phyloP scores from a whole-genome alignment of 2,113 vertebrate species.

The Gymnocephalus cernua region DNA sequence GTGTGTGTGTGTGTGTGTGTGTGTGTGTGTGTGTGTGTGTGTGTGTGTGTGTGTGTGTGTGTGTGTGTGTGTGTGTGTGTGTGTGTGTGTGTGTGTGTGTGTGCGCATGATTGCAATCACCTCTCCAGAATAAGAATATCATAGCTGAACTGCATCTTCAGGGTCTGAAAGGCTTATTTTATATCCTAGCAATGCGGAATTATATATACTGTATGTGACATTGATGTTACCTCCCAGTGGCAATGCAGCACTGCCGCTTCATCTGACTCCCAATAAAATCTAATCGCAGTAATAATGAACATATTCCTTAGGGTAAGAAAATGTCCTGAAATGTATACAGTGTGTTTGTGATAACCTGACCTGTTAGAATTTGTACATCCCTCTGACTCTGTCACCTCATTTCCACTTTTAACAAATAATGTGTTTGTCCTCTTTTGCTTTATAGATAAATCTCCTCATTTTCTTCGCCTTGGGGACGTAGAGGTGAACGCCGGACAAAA shows the following conservation, averaged over 20 bases:
- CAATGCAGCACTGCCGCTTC: slow-evolving; percentile 28
- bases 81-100: too few species aligned
- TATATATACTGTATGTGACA: slow-evolving; percentile 46
- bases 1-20: slow-evolving; percentile 47
- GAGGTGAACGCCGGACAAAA: slow-evolving; percentile 99
- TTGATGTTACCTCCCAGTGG: slow-evolving; percentile 56
- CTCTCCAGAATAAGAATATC: slow-evolving; percentile 74
- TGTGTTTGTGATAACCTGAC: slow-evolving; percentile 36
- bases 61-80: slow-evolving; percentile 25
- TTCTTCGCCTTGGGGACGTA: slow-evolving; percentile 96
- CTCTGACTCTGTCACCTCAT: slow-evolving; percentile 22
- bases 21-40: slow-evolving; percentile 42
- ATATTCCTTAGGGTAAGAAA: slow-evolving; percentile 33
- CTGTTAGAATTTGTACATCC: slow-evolving; percentile 29
- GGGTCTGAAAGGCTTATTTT: slow-evolving; percentile 56
- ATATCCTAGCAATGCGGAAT: slow-evolving; percentile 42
- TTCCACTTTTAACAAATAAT: slow-evolving; percentile 26
- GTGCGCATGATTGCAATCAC: slow-evolving; percentile 79
- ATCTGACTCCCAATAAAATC: slow-evolving; percentile 44
- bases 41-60: slow-evolving; percentile 53
- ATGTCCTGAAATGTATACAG: slow-evolving; percentile 24
- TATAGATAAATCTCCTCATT: slow-evolving; percentile 98
- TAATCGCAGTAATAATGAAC: slow-evolving; percentile 56
- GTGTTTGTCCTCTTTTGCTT: slow-evolving; percentile 30
- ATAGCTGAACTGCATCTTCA: slow-evolving; percentile 54